Evolutionary conservation across 2,888 invertebrate species (phyloP).

Genomic region (Cryptus armator): DNA sequence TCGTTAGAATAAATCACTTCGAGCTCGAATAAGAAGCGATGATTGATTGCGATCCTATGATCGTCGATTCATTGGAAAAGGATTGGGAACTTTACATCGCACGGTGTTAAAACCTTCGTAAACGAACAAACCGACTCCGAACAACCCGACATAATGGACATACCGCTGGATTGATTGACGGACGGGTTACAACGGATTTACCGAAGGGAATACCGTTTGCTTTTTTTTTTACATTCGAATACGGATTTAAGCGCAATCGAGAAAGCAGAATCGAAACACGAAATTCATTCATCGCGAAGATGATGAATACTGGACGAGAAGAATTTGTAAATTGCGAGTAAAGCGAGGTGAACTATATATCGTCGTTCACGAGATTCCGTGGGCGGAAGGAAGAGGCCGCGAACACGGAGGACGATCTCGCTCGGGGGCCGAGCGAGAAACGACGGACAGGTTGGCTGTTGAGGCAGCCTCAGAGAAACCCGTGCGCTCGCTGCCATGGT

Average conservation of each 20-base stretch:
- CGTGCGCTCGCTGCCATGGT: slow-evolving; percentile 84
- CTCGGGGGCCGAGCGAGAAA: slow-evolving; percentile 75
- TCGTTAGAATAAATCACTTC: slow-evolving; percentile 53
- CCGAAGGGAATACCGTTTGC: background rate
- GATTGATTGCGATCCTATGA: slow-evolving; percentile 54
- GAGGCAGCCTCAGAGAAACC: slow-evolving; percentile 77
- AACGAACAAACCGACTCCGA: slow-evolving; percentile 11
- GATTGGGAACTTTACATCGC: slow-evolving; percentile 27
- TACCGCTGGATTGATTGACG: slow-evolving; percentile 5
- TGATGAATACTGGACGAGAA: slow-evolving; percentile 3
- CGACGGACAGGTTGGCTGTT: slow-evolving; percentile 81
- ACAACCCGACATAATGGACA: slow-evolving; percentile 16
- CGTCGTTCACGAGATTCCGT: slow-evolving; percentile 70
- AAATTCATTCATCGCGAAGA: background rate
- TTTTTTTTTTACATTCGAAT: background rate
- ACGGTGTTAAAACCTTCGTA: slow-evolving; percentile 18
- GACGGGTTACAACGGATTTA: background rate
- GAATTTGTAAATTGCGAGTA: slow-evolving; percentile 12
- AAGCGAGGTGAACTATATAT: background rate
- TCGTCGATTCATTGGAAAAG: slow-evolving; percentile 44
- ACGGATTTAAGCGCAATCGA: background rate
- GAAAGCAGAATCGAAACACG: background rate
- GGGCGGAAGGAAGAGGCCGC: slow-evolving; percentile 83
- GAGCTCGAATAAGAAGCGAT: slow-evolving; percentile 37
- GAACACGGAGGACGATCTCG: slow-evolving; percentile 57